Percentiles rank a stretch among this genome's conserved stretches.
Evolutionary conservation across 2,888 invertebrate genomes (phyloP).

Genomic region (Coronaproctus castanopsis): DNA sequence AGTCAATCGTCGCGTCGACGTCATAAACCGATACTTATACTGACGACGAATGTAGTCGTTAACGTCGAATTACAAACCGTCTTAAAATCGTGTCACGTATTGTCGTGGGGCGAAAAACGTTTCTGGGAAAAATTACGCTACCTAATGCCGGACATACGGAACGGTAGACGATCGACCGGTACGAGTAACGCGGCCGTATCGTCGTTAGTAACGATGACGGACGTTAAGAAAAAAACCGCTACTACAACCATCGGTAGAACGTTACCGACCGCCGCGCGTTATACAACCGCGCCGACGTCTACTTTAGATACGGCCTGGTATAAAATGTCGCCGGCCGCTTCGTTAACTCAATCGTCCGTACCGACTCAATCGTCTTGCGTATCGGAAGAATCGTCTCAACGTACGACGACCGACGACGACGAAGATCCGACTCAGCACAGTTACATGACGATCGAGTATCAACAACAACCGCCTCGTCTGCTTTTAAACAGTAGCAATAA

Average conservation of each 20-base stretch:
- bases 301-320: slow-evolving; percentile 33
- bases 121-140: slow-evolving; percentile 68
- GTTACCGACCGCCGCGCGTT: slow-evolving; percentile 34
- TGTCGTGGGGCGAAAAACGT: slow-evolving; percentile 50
- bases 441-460: slow-evolving; percentile 41
- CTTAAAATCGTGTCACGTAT: slow-evolving; percentile 35
- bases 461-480: slow-evolving; percentile 18
- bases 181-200: slow-evolving; percentile 25
- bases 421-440: slow-evolving; percentile 42
- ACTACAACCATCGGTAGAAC: slow-evolving; percentile 4
- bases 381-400: slow-evolving; percentile 26
- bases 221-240: slow-evolving; percentile 27
- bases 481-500: too few relatives aligned
- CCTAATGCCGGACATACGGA: slow-evolving; percentile 49
- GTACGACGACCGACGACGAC: slow-evolving; percentile 36
- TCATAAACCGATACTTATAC: slow-evolving; percentile 30
- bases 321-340: slow-evolving; percentile 28
- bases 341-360: slow-evolving; percentile 19
- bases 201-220: slow-evolving; percentile 35
- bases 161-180: slow-evolving; percentile 27
- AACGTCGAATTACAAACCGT: slow-evolving; percentile 55
- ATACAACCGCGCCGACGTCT: slow-evolving; percentile 52
- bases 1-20: slow-evolving; percentile 34
- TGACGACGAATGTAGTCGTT: slow-evolving; percentile 42
- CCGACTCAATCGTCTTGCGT: slow-evolving; percentile 22